Evolutionary conservation across 2,888 invertebrate species (phyloP).

Genomic region (Metellina segmentata): DNA sequence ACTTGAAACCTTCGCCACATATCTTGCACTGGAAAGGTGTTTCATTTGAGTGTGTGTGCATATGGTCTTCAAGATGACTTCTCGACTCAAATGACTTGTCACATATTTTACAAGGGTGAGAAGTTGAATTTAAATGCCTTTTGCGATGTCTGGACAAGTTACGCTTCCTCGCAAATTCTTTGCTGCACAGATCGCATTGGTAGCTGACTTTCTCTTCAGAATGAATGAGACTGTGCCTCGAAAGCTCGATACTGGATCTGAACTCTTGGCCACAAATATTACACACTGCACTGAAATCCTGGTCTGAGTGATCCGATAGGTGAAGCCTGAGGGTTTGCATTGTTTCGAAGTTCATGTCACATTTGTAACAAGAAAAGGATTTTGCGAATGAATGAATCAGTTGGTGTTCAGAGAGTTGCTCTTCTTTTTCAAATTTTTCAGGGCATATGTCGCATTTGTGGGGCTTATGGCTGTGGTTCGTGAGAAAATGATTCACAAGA

Average conservation of each 20-base stretch:
- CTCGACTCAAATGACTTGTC: neutral
- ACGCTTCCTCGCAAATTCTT: neutral
- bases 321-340: neutral
- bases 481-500: neutral
- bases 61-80: neutral
- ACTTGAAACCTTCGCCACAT: neutral
- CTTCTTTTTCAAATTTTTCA: neutral
- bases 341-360: neutral
- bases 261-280: neutral
- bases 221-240: neutral
- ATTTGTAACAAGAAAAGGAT: neutral
- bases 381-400: neutral
- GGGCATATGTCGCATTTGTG: neutral
- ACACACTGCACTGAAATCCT: neutral
- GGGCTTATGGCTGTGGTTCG: neutral
- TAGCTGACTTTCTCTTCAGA: neutral
- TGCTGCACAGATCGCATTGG: constrained; percentile 2
- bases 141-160: neutral
- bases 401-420: neutral
- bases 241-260: neutral
- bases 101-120: neutral
- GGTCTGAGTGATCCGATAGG: neutral
- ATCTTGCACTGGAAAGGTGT: neutral
- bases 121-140: neutral
- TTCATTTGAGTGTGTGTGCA: neutral